Percentiles rank a stretch among this genome's conserved stretches.
These are phyloP conservation scores for Brachystomella parvula DNA, from an alignment of 1,140 invertebrate genomes.

Conservation along the genomic window DNA sequence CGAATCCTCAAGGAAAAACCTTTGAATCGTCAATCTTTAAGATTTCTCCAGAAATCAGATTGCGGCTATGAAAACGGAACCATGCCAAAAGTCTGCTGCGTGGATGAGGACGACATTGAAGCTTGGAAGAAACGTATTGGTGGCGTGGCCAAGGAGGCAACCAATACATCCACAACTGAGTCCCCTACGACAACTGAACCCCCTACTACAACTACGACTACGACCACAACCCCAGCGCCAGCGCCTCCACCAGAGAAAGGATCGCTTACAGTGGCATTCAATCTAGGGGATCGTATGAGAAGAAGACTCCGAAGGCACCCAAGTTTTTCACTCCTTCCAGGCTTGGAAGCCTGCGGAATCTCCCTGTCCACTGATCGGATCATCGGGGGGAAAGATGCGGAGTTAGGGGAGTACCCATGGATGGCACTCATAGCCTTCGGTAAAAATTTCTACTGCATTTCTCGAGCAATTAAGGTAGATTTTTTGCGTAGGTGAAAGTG, in stretches of 20 bases:
- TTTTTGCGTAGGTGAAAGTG: neutral
- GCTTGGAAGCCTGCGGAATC: neutral
- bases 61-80: neutral
- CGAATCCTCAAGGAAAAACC: neutral
- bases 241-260: neutral
- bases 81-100: constrained; percentile 6
- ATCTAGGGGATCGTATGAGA: neutral
- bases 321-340: neutral
- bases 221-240: neutral
- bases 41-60: neutral
- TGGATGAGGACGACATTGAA: constrained; percentile 1
- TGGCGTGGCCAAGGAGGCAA: neutral
- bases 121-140: no score
- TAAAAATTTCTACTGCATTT: constrained; percentile 2
- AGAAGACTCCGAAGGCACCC: neutral
- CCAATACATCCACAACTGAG: neutral
- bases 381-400: constrained; percentile 44
- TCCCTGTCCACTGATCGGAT: constrained; percentile 33
- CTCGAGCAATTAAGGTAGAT: neutral
- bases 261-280: neutral
- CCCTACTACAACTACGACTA: neutral
- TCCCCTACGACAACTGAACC: neutral
- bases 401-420: constrained; percentile 48
- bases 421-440: constrained; percentile 44
- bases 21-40: neutral